Evolutionary conservation across 2,113 vertebrate species (phyloP).

Genomic region (Plecturocebus donacophilus): DNA sequence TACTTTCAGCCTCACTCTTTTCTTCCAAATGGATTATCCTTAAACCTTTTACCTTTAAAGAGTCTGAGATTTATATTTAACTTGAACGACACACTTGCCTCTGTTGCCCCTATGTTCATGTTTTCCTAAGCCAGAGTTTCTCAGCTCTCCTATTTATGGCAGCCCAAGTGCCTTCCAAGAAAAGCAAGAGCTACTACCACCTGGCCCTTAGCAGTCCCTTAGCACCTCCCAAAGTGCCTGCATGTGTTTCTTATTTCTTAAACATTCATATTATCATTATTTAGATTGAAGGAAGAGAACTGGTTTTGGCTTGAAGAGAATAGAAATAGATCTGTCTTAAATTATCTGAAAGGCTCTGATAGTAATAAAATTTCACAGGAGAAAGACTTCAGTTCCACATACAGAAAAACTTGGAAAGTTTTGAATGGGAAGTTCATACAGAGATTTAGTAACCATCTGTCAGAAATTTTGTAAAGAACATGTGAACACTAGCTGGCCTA

Average conservation of each 20-base stretch:
- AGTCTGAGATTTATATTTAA: neutral
- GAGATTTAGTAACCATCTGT: neutral
- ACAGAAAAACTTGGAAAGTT: slow-evolving; percentile 1
- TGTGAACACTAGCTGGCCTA: neutral
- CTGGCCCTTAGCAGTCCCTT: neutral
- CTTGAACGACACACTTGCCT: neutral
- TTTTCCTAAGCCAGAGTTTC: neutral
- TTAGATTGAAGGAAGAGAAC: neutral
- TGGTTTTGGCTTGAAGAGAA: neutral
- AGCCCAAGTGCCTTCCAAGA: neutral
- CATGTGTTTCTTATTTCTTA: neutral
- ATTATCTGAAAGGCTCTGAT: neutral
- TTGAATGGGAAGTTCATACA: neutral
- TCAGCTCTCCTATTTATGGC: neutral
- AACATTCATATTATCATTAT: neutral
- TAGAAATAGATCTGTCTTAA: neutral
- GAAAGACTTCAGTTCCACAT: neutral
- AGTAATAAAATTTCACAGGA: neutral
- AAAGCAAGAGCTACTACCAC: fast-evolving
- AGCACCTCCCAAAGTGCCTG: neutral
- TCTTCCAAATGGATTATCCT: neutral
- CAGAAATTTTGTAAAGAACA: neutral
- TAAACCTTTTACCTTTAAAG: neutral
- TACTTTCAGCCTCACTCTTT: neutral
- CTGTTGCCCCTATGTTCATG: neutral